Evolutionary conservation across 2,797 vertebrate species (phyloP), one percentile per base, ranked within the genome.

Genomic region (Urophycis tenuis): DNA sequence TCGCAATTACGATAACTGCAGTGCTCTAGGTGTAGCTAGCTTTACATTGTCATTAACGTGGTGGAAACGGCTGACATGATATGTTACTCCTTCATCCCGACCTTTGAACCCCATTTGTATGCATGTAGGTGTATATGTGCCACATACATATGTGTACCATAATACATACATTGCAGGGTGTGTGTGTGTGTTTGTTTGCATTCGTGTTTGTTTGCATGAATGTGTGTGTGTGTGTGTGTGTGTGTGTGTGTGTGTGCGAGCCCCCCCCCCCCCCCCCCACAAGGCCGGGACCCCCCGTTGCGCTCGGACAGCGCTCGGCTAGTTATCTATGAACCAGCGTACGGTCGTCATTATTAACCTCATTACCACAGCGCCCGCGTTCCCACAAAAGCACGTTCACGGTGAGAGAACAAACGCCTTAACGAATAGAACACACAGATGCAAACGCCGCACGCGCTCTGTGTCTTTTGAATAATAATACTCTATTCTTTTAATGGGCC

Each of bases 361-460:
- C 77, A 85, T 85, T 84, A 83, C 34, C 9, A 5, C 30, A 14
- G 60, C 31, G 11, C 35, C 76, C 72, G 36, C 76, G 75, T 82
- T 45, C 79, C 1, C 71, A 80, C 1, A 76, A 34, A 25, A 64
- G 39, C 25, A 0, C 12, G 32, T 33, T 22, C 25, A 30, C 5
- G 19, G 29, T 6, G 75, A 73, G 29, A 9, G 75, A 73, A 76
- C 82, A 33, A 81, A 82, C 79, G 49, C 78, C 49, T 75, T 79
- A 34, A 77, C 81, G 74, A 45, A 72, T n/a, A n/a, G n/a, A n/a
- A n/a, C n/a, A n/a, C 71, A 77, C 34, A 25, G 77, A 81, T 77
- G 74, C 45, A 80, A 3, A 75, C 11, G 73, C 19, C 36, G 36
- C 41, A 78, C 75, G 70, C 17, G 1, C 22, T 2, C 25, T 2